These are phyloP conservation scores for Leucophenga varia DNA, from an alignment of 1,140 invertebrate genomes.

Conservation along the genomic window DNA sequence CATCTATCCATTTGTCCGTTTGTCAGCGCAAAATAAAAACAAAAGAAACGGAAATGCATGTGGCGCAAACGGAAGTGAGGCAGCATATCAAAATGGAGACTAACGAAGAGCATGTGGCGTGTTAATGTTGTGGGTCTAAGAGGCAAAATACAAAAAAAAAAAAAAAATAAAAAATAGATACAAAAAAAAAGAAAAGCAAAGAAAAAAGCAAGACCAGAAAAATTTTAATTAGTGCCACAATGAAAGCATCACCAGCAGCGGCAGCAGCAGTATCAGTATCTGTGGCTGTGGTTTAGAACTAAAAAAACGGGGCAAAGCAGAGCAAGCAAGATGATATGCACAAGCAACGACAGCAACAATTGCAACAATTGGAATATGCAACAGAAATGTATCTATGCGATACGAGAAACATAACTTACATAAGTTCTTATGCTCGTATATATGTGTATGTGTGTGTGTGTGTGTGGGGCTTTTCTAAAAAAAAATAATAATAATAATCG, in stretches of 20 bases:
- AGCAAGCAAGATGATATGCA: slow-evolving; percentile 39
- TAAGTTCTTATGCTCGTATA: neutral
- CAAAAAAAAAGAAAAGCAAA: slow-evolving; percentile 19
- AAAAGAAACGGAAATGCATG: too few species aligned
- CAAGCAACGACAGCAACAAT: slow-evolving; percentile 11
- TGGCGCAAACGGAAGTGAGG: too few species aligned
- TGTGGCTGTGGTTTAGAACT: neutral
- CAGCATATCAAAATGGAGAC: too few species aligned
- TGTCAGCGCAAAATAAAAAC: too few species aligned
- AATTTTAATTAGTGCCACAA: slow-evolving; percentile 53
- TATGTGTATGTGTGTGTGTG: slow-evolving; percentile 4
- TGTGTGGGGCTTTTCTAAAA: slow-evolving; percentile 9
- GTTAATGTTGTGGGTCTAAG: slow-evolving; percentile 14
- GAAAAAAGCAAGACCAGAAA: slow-evolving; percentile 30
- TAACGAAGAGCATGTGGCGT: neutral
- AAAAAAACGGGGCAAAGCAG: slow-evolving; percentile 7
- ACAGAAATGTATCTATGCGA: neutral
- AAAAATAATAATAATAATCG: slow-evolving; percentile 8
- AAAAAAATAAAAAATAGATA: neutral
- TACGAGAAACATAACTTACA: too few species aligned
- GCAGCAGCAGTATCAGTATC: slow-evolving; percentile 8
- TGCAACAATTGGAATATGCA: too few species aligned
- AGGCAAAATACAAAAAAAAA: slow-evolving; percentile 13
- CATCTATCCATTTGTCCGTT: too few species aligned
- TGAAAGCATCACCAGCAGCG: slow-evolving; percentile 16